phyloP scores from a whole-genome alignment of 2,888 invertebrate species.

The Morpho deidamia region DNA sequence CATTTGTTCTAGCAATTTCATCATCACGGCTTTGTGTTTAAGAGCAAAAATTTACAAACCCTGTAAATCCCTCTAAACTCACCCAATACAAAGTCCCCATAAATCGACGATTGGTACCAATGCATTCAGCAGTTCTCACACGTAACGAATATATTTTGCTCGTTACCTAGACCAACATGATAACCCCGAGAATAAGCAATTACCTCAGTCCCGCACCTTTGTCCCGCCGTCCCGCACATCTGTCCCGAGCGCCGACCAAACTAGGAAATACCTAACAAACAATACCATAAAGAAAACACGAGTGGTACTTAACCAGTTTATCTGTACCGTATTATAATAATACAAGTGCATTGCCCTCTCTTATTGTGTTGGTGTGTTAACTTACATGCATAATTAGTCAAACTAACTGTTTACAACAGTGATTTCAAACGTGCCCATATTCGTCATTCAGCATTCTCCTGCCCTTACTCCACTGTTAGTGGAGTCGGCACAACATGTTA shows the following conservation, averaged over 20 bases:
- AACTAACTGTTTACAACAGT: too few relatives aligned
- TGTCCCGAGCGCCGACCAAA: constrained; percentile 35
- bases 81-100: constrained; percentile 19
- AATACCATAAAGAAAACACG: constrained; percentile 36
- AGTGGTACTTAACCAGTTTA: constrained; percentile 27
- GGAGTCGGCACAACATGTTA: too few relatives aligned
- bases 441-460: too few relatives aligned
- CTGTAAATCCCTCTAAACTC: constrained; percentile 15
- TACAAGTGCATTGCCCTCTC: constrained; percentile 23
- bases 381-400: constrained; percentile 4
- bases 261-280: constrained; percentile 37
- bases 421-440: too few relatives aligned
- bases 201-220: constrained; percentile 32
- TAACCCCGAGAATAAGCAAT: constrained; percentile 32
- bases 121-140: constrained; percentile 23
- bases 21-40: too few relatives aligned
- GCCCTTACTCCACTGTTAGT: too few relatives aligned
- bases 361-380: constrained; percentile 10
- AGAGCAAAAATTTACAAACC: too few relatives aligned
- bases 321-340: constrained; percentile 26
- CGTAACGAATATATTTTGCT: constrained; percentile 26
- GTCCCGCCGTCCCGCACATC: constrained; percentile 30
- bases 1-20: too few relatives aligned
- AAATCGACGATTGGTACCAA: constrained; percentile 18
- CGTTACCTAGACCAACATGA: constrained; percentile 24